phyloP scores from a whole-genome alignment of 2,888 invertebrate genomes.

The Agrilus biguttatus region DNA sequence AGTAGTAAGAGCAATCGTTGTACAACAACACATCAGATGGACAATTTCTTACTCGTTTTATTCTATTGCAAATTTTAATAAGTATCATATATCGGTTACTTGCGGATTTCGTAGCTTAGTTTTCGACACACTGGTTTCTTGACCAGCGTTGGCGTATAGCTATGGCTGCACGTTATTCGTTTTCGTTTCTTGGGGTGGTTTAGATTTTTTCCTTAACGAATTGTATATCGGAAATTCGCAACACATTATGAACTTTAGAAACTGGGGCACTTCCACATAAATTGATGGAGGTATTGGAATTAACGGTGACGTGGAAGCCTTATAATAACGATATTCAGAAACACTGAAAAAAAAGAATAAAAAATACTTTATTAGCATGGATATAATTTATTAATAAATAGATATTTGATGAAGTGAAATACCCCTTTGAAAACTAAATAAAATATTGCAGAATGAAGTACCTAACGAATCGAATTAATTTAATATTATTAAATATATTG shows the following conservation, averaged over 20 bases:
- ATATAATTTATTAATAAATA: neutral
- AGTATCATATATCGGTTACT: too few species aligned
- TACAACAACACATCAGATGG: too few species aligned
- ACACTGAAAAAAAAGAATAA: conserved; percentile 42
- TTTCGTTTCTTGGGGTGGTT: conserved; percentile 39
- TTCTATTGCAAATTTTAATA: too few species aligned
- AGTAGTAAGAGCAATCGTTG: too few species aligned
- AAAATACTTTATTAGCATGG: neutral
- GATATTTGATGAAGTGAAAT: too few species aligned
- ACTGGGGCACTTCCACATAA: conserved; percentile 74
- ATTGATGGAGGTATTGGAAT: conserved; percentile 79
- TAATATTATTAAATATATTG: too few species aligned
- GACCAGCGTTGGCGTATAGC: conserved; percentile 43
- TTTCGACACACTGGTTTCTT: conserved; percentile 9
- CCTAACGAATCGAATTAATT: too few species aligned
- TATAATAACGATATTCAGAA: conserved; percentile 76
- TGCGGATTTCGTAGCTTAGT: too few species aligned
- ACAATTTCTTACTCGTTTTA: too few species aligned
- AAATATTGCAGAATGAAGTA: too few species aligned
- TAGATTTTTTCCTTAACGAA: conserved; percentile 50
- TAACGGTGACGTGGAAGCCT: conserved; percentile 74
- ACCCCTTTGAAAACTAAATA: too few species aligned
- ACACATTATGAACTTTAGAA: conserved; percentile 69
- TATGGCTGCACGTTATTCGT: conserved; percentile 60
- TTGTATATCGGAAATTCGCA: conserved; percentile 85